phyloP scores from a whole-genome alignment of 2,113 vertebrate genomes.

The Mesocricetus auratus region DNA sequence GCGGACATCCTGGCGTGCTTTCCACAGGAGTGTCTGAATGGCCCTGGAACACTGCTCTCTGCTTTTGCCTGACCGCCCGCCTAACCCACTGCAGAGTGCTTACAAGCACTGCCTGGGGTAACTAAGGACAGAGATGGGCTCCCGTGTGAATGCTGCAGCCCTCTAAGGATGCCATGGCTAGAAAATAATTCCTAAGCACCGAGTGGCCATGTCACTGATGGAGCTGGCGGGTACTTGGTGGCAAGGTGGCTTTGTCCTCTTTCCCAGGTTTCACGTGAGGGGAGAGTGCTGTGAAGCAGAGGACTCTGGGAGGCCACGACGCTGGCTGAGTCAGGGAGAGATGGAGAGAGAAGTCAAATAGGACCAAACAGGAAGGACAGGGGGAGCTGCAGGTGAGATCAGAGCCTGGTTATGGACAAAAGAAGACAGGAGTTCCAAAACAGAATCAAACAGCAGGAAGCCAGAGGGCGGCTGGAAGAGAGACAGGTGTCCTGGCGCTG shows the following conservation, averaged over 20 bases:
- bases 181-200: neutral
- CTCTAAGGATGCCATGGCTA: neutral
- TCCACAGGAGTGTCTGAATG: neutral
- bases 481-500: slow-evolving; percentile 18
- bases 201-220: neutral
- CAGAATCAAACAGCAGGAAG: slow-evolving; percentile 39
- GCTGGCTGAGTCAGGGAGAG: neutral
- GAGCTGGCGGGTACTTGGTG: neutral
- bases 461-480: neutral
- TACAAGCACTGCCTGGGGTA: neutral
- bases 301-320: neutral
- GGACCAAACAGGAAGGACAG: neutral
- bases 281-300: neutral
- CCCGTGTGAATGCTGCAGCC: neutral
- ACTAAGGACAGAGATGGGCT: neutral
- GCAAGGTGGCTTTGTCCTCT: neutral
- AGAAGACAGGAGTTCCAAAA: slow-evolving; percentile 49
- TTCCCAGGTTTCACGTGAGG: neutral
- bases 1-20: neutral
- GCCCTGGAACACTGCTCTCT: neutral
- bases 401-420: slow-evolving; percentile 53
- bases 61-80: slow-evolving; percentile 7
- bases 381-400: slow-evolving; percentile 29
- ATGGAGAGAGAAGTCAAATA: slow-evolving; percentile 40
- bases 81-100: neutral